Base-by-base conservation (phyloP, 2,113 vertebrate genomes). In the Stegostoma tigrinum region DNA sequence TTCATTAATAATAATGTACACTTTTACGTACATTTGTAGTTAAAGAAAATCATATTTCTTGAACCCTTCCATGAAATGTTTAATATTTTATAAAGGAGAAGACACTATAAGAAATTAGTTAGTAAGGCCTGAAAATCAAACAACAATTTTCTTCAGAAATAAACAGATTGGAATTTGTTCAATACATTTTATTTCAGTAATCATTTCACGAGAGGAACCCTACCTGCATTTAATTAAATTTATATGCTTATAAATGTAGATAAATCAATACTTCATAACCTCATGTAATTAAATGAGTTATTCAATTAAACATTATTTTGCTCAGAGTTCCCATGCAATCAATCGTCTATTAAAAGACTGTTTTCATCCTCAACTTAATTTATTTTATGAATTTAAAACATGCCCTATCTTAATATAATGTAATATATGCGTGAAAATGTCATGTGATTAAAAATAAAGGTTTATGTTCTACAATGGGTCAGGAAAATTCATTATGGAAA, bases 231-330 rank as follows among this genome's bases (percentile, higher is more conserved):
- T n/a, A 61, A 93, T 67, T 38, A 93, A 67, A 38, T 66, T n/a
- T 64, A 48, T 89, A 34, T 61, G 64, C 66, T 19, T n/a, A 61
- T 67, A 93, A 93, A 38, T 21, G 86, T 27, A 55, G 86, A 61
- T 14, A 55, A 48, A 89, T 89, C 86, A 89, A 55, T 55, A 55
- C 45, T 89, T 15, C 86, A 89, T 55, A 93, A 93, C 34, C 89
- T 66, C 89, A 91, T 91, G 27, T 66, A 91, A 64, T 91, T 91
- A 64, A 91, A 38, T 64, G 55, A 66, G 27, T 91, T 66, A 91
- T 91, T 91, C 89, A 64, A 66, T 91, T 66, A 91, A 64, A 91
- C n/a, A 8, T 21, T 91, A 90, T 64, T 64, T 66, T 64, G 15
- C 66, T 66, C 15, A 66, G 52, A 38, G 52, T 91, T 91, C 52